Evolutionary conservation across 2,113 vertebrate genomes (phyloP).

Genomic region (Tetrax tetrax): DNA sequence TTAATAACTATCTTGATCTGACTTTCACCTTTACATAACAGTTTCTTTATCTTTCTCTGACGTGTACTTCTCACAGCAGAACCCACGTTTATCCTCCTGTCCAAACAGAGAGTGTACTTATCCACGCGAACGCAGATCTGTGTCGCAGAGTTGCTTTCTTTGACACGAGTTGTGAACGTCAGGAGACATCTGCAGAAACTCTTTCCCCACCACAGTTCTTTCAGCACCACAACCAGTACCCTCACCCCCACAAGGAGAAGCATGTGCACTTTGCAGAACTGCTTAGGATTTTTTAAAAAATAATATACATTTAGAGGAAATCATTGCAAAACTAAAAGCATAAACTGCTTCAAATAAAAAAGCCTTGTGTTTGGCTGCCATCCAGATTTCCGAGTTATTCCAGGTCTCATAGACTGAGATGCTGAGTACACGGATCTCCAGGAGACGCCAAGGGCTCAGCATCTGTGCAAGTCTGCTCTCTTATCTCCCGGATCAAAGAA

Average conservation of each 20-base stretch:
- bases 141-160: neutral
- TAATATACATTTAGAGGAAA: neutral
- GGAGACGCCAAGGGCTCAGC: neutral
- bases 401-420: slow-evolving; percentile 22
- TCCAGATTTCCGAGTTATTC: slow-evolving; percentile 17
- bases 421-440: slow-evolving; percentile 26
- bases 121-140: fast-evolving
- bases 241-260: neutral
- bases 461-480: neutral
- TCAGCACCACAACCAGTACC: slow-evolving; percentile 44
- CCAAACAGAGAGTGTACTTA: neutral
- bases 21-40: neutral
- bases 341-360: slow-evolving; percentile 16
- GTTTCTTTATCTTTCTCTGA: neutral
- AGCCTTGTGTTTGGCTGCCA: neutral
- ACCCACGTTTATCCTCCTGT: neutral
- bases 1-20: neutral
- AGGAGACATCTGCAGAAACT: neutral
- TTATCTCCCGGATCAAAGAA: slow-evolving; percentile 32
- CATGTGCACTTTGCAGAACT: neutral
- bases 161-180: neutral
- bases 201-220: neutral
- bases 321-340: neutral
- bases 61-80: neutral
- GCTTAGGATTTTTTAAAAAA: neutral